Evolutionary conservation across 2,797 vertebrate species (phyloP).

Genomic region (Hoplostethus atlanticus): DNA sequence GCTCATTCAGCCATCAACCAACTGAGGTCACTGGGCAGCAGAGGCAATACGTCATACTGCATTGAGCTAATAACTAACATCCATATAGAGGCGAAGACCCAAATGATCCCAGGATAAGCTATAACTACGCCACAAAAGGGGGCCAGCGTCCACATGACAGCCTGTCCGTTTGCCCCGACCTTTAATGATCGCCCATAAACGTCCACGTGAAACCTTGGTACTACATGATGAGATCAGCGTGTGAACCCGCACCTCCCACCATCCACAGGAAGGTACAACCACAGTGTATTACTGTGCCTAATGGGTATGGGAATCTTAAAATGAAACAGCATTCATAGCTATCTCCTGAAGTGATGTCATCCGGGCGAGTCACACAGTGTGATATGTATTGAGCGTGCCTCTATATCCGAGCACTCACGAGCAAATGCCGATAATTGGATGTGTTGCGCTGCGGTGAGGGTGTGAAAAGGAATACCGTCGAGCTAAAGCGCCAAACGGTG

Average conservation of each 20-base stretch:
- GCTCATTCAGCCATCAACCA: constrained; percentile 11
- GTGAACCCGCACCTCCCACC: constrained; percentile 35
- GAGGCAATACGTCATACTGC: constrained; percentile 41
- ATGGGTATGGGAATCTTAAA: constrained; percentile 14
- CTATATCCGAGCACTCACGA: neutral
- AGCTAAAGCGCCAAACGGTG: constrained; percentile 1
- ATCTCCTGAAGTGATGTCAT: constrained; percentile 35
- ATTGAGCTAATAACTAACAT: constrained; percentile 40
- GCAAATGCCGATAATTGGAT: constrained; percentile 28
- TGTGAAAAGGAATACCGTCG: constrained; percentile 1
- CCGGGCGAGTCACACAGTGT: constrained; percentile 12
- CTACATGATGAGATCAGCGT: constrained; percentile 28
- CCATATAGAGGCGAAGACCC: constrained; percentile 21
- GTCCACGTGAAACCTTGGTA: constrained; percentile 45
- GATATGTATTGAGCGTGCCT: neutral
- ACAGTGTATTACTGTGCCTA: constrained; percentile 20
- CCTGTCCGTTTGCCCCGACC: no score
- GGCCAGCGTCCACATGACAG: no score
- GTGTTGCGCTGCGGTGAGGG: constrained; percentile 2
- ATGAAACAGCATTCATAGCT: constrained; percentile 29
- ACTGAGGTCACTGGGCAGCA: constrained; percentile 23
- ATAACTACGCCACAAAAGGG: no score
- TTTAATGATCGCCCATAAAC: constrained; percentile 41
- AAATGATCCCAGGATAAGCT: constrained; percentile 13
- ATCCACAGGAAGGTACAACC: constrained; percentile 7